Percentiles rank a stretch among this genome's conserved stretches.
These are phyloP conservation scores for Mastigias papua DNA, from an alignment of 30 jellyfish, hydroid and myxozoan species.

Conservation along the genomic window DNA sequence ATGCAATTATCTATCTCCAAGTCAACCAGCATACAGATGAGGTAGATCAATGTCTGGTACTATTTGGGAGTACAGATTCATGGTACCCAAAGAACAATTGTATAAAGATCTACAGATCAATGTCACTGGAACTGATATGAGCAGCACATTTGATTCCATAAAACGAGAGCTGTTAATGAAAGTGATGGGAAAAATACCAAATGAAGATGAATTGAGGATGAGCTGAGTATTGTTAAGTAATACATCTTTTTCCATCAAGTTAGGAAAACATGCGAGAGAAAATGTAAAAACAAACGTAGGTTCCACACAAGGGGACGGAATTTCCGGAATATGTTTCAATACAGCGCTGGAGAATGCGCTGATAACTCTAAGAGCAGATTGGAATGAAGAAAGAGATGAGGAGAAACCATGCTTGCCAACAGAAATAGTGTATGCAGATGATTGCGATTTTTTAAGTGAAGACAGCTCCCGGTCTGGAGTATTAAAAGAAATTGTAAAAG, in stretches of 20 bases:
- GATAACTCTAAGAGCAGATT: slow-evolving; percentile 51
- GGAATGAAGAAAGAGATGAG: slow-evolving; percentile 28
- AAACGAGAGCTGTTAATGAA: slow-evolving; percentile 50
- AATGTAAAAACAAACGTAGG: slow-evolving; percentile 39
- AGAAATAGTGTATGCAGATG: slow-evolving; percentile 37
- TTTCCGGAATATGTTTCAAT: slow-evolving; percentile 31
- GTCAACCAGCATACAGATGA: slow-evolving; percentile 30
- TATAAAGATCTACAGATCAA: no score
- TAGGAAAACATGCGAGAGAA: slow-evolving; percentile 30
- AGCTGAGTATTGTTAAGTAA: slow-evolving; percentile 46
- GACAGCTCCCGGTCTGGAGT: slow-evolving; percentile 53
- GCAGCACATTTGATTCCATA: slow-evolving; percentile 38
- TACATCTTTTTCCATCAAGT: no score
- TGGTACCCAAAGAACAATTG: slow-evolving; percentile 30
- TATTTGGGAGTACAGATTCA: slow-evolving; percentile 41
- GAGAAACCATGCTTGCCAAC: slow-evolving; percentile 32
- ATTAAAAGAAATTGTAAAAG: slow-evolving; percentile 46
- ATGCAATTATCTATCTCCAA: slow-evolving; percentile 31
- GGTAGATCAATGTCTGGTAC: slow-evolving; percentile 47
- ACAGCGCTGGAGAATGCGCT: slow-evolving; percentile 36
- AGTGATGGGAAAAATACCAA: slow-evolving; percentile 30
- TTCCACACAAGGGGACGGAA: slow-evolving; percentile 52
- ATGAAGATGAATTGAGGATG: slow-evolving; percentile 47
- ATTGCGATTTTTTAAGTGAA: slow-evolving; percentile 42
- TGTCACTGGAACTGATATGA: slow-evolving; percentile 14